Percentiles rank a stretch among this genome's conserved stretches.
These are phyloP conservation scores for Saguinus midas DNA, from an alignment of 2,113 vertebrate genomes.

Conservation along the genomic window DNA sequence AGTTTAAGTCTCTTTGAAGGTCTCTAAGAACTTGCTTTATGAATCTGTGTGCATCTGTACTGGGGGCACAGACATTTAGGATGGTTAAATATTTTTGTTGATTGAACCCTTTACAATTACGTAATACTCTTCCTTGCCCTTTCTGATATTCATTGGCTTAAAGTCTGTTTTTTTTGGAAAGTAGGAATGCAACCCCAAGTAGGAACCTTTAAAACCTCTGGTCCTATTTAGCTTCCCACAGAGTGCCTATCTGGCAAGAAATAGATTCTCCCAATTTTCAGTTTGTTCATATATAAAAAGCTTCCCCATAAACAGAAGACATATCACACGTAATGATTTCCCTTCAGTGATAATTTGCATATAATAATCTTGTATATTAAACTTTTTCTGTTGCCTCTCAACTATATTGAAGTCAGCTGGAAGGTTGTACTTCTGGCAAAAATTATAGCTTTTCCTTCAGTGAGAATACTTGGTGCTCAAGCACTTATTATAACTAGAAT, in stretches of 20 bases:
- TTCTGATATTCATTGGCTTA: no score
- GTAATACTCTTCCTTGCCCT: no score
- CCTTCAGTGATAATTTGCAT: neutral
- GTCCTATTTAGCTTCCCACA: neutral
- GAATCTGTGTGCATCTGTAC: no score
- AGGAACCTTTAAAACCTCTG: slow-evolving; percentile 8
- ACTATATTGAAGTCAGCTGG: slow-evolving; percentile 34
- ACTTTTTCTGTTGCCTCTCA: slow-evolving; percentile 20
- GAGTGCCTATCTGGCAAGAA: neutral
- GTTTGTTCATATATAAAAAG: neutral
- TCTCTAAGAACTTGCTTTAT: no score
- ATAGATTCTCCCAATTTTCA: neutral
- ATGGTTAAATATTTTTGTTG: no score
- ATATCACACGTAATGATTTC: slow-evolving; percentile 3
- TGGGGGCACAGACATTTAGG: no score
- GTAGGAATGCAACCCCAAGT: no score
- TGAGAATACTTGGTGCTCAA: slow-evolving; percentile 21
- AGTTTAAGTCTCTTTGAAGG: no score
- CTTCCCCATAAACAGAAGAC: neutral
- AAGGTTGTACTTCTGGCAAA: slow-evolving; percentile 45
- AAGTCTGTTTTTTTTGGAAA: no score
- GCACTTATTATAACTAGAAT: slow-evolving; percentile 38
- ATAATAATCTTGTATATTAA: slow-evolving; percentile 29
- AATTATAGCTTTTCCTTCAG: slow-evolving; percentile 37
- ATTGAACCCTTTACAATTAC: no score